Base-by-base conservation (phyloP, 2,797 vertebrate genomes). In the Onychomys arenicola region DNA sequence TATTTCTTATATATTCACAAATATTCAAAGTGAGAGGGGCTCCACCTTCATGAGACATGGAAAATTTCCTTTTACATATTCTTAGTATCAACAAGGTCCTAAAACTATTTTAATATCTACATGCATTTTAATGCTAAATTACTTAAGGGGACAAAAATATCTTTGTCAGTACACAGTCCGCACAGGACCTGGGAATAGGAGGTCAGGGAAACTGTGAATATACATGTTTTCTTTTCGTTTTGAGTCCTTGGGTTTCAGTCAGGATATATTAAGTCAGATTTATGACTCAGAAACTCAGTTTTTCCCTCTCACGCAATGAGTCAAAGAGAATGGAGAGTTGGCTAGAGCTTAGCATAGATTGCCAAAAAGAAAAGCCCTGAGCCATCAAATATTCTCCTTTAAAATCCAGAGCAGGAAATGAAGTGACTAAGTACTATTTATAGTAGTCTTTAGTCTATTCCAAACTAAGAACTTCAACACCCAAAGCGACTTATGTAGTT, bases 161-260 rank as follows among this genome's bases (percentile, higher is more conserved):
- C 29, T n/a, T 92, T 77, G 55, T 46, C 59, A 82, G 34, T 75
- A 32, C 29, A 5, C 73, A 8, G 11, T 32, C 40, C 32, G 46
- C 14, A 27, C 34, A 59, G n/a, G 87, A 69, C 0, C 65, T 19
- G 61, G 37, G 83, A 82, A 71, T 86, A 25, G 43, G 2, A 19
- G 21, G 32, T 81, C 57, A 90, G 55, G 89, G 76, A 95, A 95
- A 87, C 12, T 16, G 55, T 5, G 34, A 65, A 37, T 89, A 4
- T 19, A 21, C 29, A 40, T 57, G 52, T 85, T 92, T 92, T 12
- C n/a, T 86, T 86, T 75, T 55, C 57, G 32, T 80, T 69, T 96
- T 93, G 67, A 71, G 67, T 95, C 49, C 7, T 43, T 82, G 88
- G n/a, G 87, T 97, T 97, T 96, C 87, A 93, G 32, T 77, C 59